These are phyloP conservation scores for Calliopsis andreniformis DNA, from an alignment of 1,140 invertebrate species.

Conservation along the genomic window DNA sequence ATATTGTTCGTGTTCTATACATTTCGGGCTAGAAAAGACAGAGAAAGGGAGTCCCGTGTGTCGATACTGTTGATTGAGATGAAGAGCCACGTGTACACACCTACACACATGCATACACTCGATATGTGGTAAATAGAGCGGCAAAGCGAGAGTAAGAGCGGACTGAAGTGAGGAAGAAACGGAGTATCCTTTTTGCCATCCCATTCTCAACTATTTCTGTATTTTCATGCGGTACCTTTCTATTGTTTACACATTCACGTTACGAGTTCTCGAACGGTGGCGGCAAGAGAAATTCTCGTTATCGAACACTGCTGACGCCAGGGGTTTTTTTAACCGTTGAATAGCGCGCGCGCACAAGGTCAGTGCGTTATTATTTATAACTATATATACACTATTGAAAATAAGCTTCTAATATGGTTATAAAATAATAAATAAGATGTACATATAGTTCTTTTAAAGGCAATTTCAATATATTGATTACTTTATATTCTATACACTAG, in stretches of 20 bases:
- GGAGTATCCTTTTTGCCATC: conserved; percentile 18
- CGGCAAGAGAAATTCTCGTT: conserved; percentile 6
- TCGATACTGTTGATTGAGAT: conserved; percentile 47
- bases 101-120: conserved; percentile 19
- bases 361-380: too few species aligned
- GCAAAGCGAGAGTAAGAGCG: conserved; percentile 34
- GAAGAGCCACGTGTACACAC: conserved; percentile 8
- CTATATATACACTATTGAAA: too few species aligned
- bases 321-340: not conserved
- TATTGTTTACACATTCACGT: conserved; percentile 24
- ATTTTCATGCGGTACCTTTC: conserved; percentile 32
- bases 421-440: too few species aligned
- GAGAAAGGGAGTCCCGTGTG: conserved; percentile 4
- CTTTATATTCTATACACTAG: too few species aligned
- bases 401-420: too few species aligned
- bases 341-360: not conserved
- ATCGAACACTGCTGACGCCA: conserved; percentile 1
- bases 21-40: not conserved
- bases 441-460: too few species aligned
- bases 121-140: conserved; percentile 44
- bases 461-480: too few species aligned
- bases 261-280: not conserved
- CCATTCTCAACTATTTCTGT: conserved; percentile 39
- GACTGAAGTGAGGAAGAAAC: conserved; percentile 9
- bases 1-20: conserved; percentile 35